A percentile compares a stretch with the other conserved stretches of the same genome.
These are phyloP conservation scores for Lithophane semibrunnea DNA, from an alignment of 2,888 invertebrate genomes.

Conservation along the genomic window DNA sequence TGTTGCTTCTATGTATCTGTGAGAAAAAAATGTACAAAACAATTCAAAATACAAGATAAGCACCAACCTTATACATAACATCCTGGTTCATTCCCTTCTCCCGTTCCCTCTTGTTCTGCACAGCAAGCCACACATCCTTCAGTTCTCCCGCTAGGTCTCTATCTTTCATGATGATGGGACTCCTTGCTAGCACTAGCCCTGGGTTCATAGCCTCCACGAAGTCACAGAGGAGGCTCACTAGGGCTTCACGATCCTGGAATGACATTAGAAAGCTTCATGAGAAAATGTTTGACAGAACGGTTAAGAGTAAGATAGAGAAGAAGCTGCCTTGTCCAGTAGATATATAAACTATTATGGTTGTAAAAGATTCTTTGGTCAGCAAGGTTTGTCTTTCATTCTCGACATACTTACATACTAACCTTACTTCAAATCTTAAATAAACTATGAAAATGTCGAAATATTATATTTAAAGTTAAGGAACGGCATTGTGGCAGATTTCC, in stretches of 20 bases:
- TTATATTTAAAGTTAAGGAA: neutral
- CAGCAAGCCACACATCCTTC: constrained; percentile 94
- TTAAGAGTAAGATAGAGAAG: neutral
- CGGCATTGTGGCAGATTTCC: neutral
- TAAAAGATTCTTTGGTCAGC: too few relatives aligned
- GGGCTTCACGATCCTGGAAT: constrained; percentile 91
- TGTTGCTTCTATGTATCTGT: too few relatives aligned
- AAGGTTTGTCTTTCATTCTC: too few relatives aligned
- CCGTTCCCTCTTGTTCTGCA: constrained; percentile 91
- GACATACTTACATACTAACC: too few relatives aligned
- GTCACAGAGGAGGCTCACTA: constrained; percentile 93
- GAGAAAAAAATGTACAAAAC: too few relatives aligned
- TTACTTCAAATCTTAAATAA: too few relatives aligned
- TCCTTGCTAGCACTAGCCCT: constrained; percentile 91
- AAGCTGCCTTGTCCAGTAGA: too few relatives aligned
- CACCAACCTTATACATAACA: constrained; percentile 87
- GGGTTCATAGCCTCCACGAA: constrained; percentile 94
- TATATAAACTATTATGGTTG: too few relatives aligned
- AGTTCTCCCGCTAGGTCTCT: constrained; percentile 93
- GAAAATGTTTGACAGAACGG: neutral
- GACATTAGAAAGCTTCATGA: neutral
- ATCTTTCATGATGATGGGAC: constrained; percentile 92
- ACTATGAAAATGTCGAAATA: neutral
- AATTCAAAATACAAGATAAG: neutral
- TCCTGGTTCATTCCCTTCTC: constrained; percentile 88